Evolutionary conservation across 2,797 vertebrate genomes (phyloP), one percentile per base, ranked within the genome.

Genomic region (Brachymystax lenok): DNA sequence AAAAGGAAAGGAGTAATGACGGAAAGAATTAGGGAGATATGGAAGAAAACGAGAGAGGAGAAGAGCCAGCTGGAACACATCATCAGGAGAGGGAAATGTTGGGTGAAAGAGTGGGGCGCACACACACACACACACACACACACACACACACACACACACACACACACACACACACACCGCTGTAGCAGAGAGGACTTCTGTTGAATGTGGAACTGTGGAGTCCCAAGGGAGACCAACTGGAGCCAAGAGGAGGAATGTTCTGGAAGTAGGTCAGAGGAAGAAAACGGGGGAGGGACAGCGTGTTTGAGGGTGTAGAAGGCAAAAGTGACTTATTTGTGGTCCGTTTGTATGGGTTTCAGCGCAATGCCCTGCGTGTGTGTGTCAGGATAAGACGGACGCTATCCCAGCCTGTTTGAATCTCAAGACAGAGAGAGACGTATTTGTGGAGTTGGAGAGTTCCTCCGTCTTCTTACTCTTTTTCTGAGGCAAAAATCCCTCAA

Each of bases 231-330:
- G 82, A 69, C 56, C 21, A 71, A 83, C 54, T 76, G 86, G 74
- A 92, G 90, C 85, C 90, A 88, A 17, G 70, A 83, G 79, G 77
- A 92, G 88, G 90, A 92, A 92, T 90, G 88, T 78, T 78, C 70
- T 82, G 75, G 91, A 94, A 91, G 86, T 93, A 94, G 94, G 93
- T 94, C 93, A 93, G 77, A 85, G 81, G 75, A 76, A 73, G 73
- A 81, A 79, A 83, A 63, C 77, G 75, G 40, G 46, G 72, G 61
- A 64, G 12, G 79, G 80, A 82, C 16, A 54, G 77, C 80, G 77
- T 81, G 79, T 51, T 14, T 84, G 79, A 50, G 66, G 83, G 79
- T 80, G 78, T 77, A 70, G 75, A 69, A 83, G 80, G 77, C 63
- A 27, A 17, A 59, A 59, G 40, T 83, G 10, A 79, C 78, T 83